These are phyloP conservation scores for Apostichopus parvimensis DNA, from an alignment of 35 echinoderm and acorn worm genomes.

Conservation along the genomic window DNA sequence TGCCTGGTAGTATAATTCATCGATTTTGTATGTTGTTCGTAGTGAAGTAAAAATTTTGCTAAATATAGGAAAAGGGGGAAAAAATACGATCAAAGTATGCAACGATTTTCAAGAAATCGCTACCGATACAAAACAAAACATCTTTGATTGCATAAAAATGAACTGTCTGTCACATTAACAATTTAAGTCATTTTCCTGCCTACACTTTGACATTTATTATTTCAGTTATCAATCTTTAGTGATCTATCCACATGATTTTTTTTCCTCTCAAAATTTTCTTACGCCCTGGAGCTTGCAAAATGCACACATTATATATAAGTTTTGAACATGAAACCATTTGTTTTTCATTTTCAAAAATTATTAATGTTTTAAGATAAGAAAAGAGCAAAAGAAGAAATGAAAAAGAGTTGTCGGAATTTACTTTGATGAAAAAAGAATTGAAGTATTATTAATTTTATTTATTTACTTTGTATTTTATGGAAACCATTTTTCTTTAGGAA, in stretches of 20 bases:
- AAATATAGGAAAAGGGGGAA: not conserved
- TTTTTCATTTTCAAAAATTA: no score
- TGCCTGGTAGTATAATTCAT: slow-evolving; percentile 2
- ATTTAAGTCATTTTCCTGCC: slow-evolving; percentile 2
- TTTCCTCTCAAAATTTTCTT: not conserved
- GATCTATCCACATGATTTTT: not conserved
- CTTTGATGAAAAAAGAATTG: no score
- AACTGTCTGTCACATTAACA: not conserved
- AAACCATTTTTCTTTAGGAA: no score
- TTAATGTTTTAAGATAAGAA: no score
- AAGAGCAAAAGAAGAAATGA: no score
- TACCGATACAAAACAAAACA: not conserved
- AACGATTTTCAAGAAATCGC: slow-evolving; percentile 12
- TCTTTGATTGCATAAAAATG: not conserved
- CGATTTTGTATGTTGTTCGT: not conserved
- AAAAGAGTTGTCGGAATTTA: no score
- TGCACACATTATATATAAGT: no score
- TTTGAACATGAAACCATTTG: no score
- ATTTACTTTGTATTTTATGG: no score
- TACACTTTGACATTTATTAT: not conserved
- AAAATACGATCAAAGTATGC: not conserved
- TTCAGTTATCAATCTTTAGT: not conserved
- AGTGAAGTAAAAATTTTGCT: not conserved
- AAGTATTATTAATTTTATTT: no score
- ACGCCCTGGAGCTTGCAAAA: not conserved